phyloP scores from a whole-genome alignment of 37 sponge, comb jelly and placozoan species.

The Spongilla lacustris region DNA sequence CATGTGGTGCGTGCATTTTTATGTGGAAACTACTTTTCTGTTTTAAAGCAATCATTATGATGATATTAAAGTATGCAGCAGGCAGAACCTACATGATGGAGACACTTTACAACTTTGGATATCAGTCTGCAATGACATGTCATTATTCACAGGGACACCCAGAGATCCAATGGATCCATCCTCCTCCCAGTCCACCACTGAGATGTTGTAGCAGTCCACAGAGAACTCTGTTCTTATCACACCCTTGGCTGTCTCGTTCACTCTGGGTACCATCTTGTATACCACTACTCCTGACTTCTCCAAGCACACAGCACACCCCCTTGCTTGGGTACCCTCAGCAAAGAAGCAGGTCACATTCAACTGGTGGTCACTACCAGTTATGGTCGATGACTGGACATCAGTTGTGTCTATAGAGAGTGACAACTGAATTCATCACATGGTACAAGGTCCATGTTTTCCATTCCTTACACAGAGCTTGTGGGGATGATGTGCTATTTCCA shows the following conservation, averaged over 20 bases:
- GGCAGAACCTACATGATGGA: too few relatives aligned
- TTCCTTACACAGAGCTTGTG: not conserved
- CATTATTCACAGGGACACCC: not conserved
- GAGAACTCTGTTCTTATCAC: not conserved
- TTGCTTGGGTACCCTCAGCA: not conserved
- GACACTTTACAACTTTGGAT: not conserved
- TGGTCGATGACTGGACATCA: not conserved
- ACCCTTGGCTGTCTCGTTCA: not conserved
- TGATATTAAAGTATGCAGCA: too few relatives aligned
- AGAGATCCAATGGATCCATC: not conserved
- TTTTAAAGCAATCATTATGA: too few relatives aligned
- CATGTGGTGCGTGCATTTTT: too few relatives aligned
- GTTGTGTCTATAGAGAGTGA: not conserved
- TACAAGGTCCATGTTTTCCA: not conserved
- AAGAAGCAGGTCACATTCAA: not conserved
- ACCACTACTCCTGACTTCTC: not conserved
- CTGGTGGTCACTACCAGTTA: not conserved
- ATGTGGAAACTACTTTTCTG: too few relatives aligned
- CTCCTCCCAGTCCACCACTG: not conserved
- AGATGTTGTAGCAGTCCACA: slow-evolving; percentile 1
- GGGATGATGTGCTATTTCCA: not conserved
- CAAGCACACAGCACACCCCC: not conserved
- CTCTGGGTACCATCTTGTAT: not conserved
- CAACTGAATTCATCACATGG: not conserved
- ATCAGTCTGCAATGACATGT: not conserved